Evolutionary conservation across 2,797 vertebrate genomes (phyloP), one percentile per base, ranked within the genome.

Genomic region (Coregonus ussuriensis): DNA sequence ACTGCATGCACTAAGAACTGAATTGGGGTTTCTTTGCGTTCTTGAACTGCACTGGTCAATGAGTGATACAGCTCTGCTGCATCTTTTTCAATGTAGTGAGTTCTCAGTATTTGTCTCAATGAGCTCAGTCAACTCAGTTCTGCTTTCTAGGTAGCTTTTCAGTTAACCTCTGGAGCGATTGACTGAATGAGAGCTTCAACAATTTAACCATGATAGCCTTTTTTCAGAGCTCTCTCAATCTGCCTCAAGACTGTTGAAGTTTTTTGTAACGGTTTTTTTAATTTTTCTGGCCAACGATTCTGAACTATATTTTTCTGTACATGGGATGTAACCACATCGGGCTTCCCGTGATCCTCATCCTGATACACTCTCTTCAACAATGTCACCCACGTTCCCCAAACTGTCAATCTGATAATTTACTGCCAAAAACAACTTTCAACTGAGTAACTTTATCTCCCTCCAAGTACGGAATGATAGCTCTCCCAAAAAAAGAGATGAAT

Each of bases 21-120:
- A 6, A 69, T 35, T 16, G 35, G 33, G 0, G 6, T 35, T 69
- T n/a, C 33, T 35, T 41, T 69, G 6, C 4, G 67, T 37, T 69
- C 16, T 18, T 69, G 33, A 18, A 37, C 67, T 37, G 33, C 33
- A 69, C 33, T 16, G 15, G 16, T 69, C 16, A 69, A 29, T 33
- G 33, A 69, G 31, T 69, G 6, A 14, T 67, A 67, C 11, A 66
- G 63, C 25, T 66, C 63, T 66, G 21, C 25, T 67, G 15, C 71
- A 76, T 84, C 70, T 3, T 79, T 79, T 16, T 83, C 82, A 75
- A 81, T 78, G 6, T 78, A 76, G 66, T 83, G 79, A 41, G 76
- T 78, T 47, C 63, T 1, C 11, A 83, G n/a, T n/a, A 80, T 75
- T 4, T 83, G 75, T 52, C 52, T 77, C 3, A 76, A n/a, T 7